Evolutionary conservation across 2,888 invertebrate species (phyloP).

Genomic region (Nudaria mundana): DNA sequence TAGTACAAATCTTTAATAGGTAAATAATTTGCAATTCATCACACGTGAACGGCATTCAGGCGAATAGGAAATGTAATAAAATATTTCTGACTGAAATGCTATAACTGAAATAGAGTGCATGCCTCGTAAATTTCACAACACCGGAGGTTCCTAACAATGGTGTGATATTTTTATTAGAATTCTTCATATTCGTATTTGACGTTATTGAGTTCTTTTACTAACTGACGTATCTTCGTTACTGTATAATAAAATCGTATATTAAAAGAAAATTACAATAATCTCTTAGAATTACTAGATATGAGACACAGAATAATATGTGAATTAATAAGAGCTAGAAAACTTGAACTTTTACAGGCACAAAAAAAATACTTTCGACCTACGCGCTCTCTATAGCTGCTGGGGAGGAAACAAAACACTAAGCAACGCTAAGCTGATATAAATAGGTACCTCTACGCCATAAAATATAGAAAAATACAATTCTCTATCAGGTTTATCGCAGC

Average conservation of each 20-base stretch:
- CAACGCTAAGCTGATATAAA: no score
- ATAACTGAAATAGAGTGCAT: conserved; percentile 65
- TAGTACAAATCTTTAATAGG: no score
- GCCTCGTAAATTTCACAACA: conserved; percentile 50
- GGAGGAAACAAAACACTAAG: no score
- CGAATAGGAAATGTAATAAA: conserved; percentile 67
- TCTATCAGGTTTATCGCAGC: conserved; percentile 34
- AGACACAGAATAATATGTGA: no score
- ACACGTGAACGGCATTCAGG: conserved; percentile 66
- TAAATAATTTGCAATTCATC: conserved; percentile 65
- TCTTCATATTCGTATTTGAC: conserved; percentile 25
- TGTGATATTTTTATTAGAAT: conserved; percentile 32
- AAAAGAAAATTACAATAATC: no score
- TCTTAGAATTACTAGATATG: no score
- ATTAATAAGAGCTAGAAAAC: no score
- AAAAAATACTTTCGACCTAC: no score
- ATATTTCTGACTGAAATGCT: conserved; percentile 64
- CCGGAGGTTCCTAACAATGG: conserved; percentile 28
- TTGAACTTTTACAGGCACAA: no score
- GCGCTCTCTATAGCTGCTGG: no score
- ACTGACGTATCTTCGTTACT: no score
- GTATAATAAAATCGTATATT: no score
- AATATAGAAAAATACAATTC: conserved; percentile 26
- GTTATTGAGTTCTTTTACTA: conserved; percentile 2
- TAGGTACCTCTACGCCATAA: conserved; percentile 6